These are phyloP conservation scores for Sinohyriopsis cumingii DNA, from an alignment of 2,888 invertebrate species.

Conservation along the genomic window DNA sequence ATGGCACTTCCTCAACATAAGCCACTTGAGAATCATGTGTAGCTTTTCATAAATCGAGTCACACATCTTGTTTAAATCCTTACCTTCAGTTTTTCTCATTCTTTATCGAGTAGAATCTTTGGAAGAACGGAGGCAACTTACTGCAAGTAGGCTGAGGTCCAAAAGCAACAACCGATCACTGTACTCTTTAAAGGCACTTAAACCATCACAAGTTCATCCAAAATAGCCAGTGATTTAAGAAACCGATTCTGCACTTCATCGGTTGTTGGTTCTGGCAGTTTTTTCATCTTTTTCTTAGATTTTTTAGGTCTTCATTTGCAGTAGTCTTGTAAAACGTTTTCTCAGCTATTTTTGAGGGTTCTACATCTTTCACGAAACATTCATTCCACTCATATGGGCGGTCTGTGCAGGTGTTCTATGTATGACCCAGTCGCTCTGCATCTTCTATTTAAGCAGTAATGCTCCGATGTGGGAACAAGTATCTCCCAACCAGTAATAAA, in stretches of 20 bases:
- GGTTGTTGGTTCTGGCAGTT: background rate
- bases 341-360: background rate
- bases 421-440: conserved; percentile 18
- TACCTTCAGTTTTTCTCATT: background rate
- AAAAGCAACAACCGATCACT: background rate
- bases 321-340: conserved; percentile 12
- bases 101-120: background rate
- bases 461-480: conserved; percentile 25
- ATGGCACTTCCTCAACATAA: background rate
- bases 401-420: background rate
- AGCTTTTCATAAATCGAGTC: background rate
- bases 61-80: too few species aligned
- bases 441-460: conserved; percentile 18
- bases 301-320: too few species aligned
- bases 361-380: conserved; percentile 17
- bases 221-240: background rate
- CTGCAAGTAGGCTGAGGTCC: background rate
- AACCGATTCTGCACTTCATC: background rate
- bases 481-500: conserved; percentile 18
- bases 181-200: too few species aligned
- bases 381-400: conserved; percentile 18
- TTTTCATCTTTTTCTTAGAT: too few species aligned
- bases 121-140: background rate
- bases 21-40: background rate
- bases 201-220: background rate